Evolutionary conservation across 2,888 invertebrate genomes (phyloP).

Genomic region (Pyralis farinalis): DNA sequence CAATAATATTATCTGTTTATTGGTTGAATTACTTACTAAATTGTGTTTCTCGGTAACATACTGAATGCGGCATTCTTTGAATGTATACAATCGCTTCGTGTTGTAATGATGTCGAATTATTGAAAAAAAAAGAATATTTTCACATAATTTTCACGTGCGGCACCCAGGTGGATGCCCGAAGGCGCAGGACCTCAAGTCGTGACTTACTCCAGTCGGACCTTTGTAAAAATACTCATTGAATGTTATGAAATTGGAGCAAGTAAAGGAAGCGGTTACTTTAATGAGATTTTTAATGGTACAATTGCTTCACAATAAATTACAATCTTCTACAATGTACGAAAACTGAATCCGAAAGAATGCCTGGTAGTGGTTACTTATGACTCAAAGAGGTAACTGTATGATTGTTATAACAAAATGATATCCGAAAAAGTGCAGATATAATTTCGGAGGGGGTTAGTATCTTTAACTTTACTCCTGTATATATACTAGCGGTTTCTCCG

Average conservation of each 20-base stretch:
- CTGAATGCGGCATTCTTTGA: conserved; percentile 29
- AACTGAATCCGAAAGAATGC: not conserved
- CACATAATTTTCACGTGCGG: conserved; percentile 41
- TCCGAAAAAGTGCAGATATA: too few species aligned
- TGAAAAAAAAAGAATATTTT: conserved; percentile 48
- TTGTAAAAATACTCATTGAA: conserved; percentile 53
- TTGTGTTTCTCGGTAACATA: not conserved
- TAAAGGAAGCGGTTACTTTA: conserved; percentile 21
- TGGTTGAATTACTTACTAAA: too few species aligned
- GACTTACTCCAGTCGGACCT: conserved; percentile 60
- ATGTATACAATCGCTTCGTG: conserved; percentile 42
- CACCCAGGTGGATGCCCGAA: conserved; percentile 68
- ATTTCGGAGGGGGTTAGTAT: too few species aligned
- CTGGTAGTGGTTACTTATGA: too few species aligned
- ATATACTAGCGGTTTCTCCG: too few species aligned
- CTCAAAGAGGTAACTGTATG: too few species aligned
- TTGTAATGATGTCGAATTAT: conserved; percentile 57
- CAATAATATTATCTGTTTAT: too few species aligned
- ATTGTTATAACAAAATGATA: too few species aligned
- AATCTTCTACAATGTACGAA: not conserved
- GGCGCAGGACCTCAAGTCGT: conserved; percentile 54
- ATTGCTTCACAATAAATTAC: not conserved
- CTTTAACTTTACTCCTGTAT: too few species aligned
- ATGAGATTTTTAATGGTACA: conserved; percentile 6
- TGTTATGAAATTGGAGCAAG: conserved; percentile 45